These are phyloP conservation scores for Spea hammondii DNA, from an alignment of 2,797 vertebrate genomes.

Conservation along the genomic window DNA sequence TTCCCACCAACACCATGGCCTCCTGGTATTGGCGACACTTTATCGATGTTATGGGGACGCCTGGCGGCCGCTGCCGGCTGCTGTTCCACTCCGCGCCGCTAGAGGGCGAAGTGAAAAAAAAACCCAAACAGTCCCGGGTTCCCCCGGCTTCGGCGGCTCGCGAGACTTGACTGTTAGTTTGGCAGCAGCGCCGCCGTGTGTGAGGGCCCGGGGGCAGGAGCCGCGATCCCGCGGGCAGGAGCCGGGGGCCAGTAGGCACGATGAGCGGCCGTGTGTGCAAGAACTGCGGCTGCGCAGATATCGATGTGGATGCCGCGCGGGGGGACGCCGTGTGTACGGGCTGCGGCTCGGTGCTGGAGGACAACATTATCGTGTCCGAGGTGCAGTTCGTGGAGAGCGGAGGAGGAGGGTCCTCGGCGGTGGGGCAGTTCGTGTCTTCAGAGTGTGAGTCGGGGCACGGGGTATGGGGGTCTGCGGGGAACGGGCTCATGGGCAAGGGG, in stretches of 20 bases:
- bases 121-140: too few relatives aligned
- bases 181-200: conserved; percentile 42
- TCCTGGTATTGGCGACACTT: not conserved
- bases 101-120: not conserved
- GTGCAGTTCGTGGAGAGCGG: conserved; percentile 94
- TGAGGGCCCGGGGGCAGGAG: not conserved
- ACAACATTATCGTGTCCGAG: conserved; percentile 97
- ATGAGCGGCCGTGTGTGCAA: conserved; percentile 81
- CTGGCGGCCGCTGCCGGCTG: not conserved
- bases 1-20: conserved; percentile 8
- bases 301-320: conserved; percentile 88
- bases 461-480: too few relatives aligned
- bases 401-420: conserved; percentile 86
- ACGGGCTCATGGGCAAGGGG: not conserved
- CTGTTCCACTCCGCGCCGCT: not conserved
- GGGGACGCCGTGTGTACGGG: conserved; percentile 90
- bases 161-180: conserved; percentile 10
- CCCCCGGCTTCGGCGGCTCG: conserved; percentile 5
- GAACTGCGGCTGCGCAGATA: conserved; percentile 85
- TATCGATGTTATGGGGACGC: not conserved
- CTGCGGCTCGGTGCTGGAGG: conserved; percentile 93
- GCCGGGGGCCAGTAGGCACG: not conserved
- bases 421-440: conserved; percentile 92
- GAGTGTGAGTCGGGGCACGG: conserved; percentile 73
- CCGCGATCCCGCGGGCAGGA: not conserved